phyloP scores from a whole-genome alignment of 2,888 invertebrate species.

The Monochamus alternatus region DNA sequence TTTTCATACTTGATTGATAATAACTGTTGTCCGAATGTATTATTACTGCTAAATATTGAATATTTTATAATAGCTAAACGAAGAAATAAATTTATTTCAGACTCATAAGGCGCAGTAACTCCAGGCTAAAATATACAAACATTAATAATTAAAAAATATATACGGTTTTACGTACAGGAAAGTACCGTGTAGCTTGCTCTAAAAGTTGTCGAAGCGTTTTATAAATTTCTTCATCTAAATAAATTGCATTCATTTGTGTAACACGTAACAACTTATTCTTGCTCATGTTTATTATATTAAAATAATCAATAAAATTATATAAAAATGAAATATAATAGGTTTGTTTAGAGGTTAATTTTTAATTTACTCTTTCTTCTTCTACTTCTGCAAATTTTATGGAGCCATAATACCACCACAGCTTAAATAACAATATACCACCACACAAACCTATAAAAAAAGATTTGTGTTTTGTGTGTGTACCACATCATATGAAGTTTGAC shows the following conservation, averaged over 20 bases:
- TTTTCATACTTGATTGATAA: constrained; percentile 83
- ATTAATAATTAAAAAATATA: background rate
- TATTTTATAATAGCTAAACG: constrained; percentile 81
- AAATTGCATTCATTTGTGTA: constrained; percentile 81
- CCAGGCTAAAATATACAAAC: constrained; percentile 73
- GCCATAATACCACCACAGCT: too few relatives aligned
- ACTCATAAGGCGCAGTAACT: constrained; percentile 75
- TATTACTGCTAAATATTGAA: constrained; percentile 78
- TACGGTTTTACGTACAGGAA: constrained; percentile 74
- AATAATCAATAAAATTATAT: too few relatives aligned
- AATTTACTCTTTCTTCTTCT: too few relatives aligned
- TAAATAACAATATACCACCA: too few relatives aligned
- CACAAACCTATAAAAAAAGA: too few relatives aligned
- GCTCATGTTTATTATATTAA: constrained; percentile 36
- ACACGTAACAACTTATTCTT: constrained; percentile 66
- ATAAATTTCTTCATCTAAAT: constrained; percentile 85
- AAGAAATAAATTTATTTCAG: constrained; percentile 82
- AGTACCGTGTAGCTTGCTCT: constrained; percentile 77
- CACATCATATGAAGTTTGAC: too few relatives aligned
- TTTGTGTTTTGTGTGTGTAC: too few relatives aligned
- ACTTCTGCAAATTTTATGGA: too few relatives aligned
- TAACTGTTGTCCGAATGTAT: constrained; percentile 89
- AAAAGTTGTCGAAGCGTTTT: constrained; percentile 80
- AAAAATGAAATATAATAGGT: background rate
- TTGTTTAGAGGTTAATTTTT: too few relatives aligned